Conservation (phyloP, 2,797 vertebrate genomes). For the Epinephelus malabaricus region DNA sequence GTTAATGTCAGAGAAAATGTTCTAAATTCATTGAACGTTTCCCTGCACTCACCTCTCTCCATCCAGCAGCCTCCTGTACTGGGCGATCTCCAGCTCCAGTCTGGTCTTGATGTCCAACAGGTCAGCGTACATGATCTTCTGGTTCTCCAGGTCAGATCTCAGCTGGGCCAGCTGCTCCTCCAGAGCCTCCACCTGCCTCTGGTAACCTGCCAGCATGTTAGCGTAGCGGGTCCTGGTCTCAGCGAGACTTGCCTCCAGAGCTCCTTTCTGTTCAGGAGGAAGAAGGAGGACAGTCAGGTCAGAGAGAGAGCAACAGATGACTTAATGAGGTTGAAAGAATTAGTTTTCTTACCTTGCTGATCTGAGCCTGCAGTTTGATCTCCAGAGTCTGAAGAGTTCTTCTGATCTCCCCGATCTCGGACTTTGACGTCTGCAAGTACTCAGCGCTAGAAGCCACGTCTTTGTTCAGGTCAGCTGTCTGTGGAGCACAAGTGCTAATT, state of each 20-base stretch:
- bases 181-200: constrained; percentile 67
- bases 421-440: constrained; percentile 49
- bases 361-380: constrained; percentile 87
- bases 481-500: neutral
- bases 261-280: constrained; percentile 75
- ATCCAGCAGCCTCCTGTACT: too few species aligned
- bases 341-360: constrained; percentile 79
- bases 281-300: too few species aligned
- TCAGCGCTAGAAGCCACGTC: constrained; percentile 49
- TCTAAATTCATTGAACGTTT: too few species aligned
- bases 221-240: constrained; percentile 79
- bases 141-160: constrained; percentile 74
- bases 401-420: constrained; percentile 50
- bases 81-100: constrained; percentile 72
- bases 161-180: constrained; percentile 82
- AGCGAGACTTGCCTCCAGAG: constrained; percentile 78
- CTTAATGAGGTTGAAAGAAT: too few species aligned
- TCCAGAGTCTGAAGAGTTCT: constrained; percentile 84
- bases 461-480: constrained; percentile 62
- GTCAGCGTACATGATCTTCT: constrained; percentile 76
- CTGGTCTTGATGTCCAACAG: constrained; percentile 70
- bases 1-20: too few species aligned
- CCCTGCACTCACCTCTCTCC: too few species aligned
- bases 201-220: constrained; percentile 74
- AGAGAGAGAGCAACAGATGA: too few species aligned